These are phyloP conservation scores for Physocephala rufipes DNA, from an alignment of 2,888 invertebrate species.

Conservation along the genomic window DNA sequence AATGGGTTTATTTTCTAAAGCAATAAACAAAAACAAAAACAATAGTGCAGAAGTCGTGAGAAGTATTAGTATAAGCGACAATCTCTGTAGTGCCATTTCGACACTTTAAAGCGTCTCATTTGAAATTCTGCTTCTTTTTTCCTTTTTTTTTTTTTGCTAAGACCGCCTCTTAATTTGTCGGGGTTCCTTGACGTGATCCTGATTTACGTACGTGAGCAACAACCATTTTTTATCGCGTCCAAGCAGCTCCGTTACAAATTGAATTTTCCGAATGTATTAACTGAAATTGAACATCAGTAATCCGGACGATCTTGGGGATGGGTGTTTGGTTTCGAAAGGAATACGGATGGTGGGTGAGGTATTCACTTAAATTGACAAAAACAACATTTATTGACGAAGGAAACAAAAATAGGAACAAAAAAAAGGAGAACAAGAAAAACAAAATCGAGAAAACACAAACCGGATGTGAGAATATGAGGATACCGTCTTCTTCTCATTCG, in stretches of 20 bases:
- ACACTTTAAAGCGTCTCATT: neutral
- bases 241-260: constrained; percentile 32
- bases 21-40: no score
- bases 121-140: neutral
- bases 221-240: constrained; percentile 24
- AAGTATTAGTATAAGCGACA: neutral
- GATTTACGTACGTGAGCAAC: constrained; percentile 7
- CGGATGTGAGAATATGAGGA: neutral
- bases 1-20: no score
- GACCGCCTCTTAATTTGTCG: neutral
- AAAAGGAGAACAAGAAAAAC: neutral
- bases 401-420: neutral
- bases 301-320: constrained; percentile 25
- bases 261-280: constrained; percentile 42
- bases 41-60: no score
- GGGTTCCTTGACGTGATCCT: neutral
- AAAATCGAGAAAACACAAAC: neutral
- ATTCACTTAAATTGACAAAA: neutral
- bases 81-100: neutral
- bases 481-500: constrained; percentile 38
- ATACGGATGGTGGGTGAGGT: neutral
- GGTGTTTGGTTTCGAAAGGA: neutral
- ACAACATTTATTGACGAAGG: neutral
- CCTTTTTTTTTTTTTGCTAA: neutral
- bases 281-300: constrained; percentile 46